Percentiles rank a stretch among this genome's conserved stretches.
phyloP scores from a whole-genome alignment of 2,113 vertebrate genomes.

The Calidris pygmaea region DNA sequence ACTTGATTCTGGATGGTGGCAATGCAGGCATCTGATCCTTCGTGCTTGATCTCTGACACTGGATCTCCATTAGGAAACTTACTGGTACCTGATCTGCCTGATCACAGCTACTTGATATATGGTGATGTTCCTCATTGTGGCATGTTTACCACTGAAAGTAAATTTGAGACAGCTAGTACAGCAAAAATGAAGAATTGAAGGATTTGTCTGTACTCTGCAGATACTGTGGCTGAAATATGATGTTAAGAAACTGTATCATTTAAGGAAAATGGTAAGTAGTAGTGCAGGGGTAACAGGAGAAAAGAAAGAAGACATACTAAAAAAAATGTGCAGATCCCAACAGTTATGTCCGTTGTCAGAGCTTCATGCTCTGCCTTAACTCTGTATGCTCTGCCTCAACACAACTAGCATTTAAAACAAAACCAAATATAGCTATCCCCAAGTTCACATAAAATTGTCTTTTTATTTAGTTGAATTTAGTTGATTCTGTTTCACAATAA shows the following conservation, averaged over 20 bases:
- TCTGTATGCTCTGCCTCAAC: background rate
- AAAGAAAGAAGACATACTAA: background rate
- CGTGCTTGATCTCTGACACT: conserved; percentile 29
- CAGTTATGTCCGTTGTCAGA: background rate
- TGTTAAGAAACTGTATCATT: background rate
- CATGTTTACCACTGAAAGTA: conserved; percentile 1
- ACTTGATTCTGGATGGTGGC: background rate
- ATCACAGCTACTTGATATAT: conserved; percentile 57
- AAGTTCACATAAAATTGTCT: background rate
- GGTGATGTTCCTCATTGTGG: conserved; percentile 7
- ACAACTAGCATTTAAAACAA: background rate
- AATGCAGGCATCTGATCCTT: conserved; percentile 13
- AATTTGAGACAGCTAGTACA: background rate
- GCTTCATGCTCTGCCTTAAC: background rate
- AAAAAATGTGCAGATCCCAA: background rate
- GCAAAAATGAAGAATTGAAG: conserved; percentile 1
- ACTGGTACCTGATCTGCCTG: conserved; percentile 42
- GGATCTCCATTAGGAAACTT: conserved; percentile 39
- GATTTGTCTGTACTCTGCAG: background rate
- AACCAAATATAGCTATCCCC: background rate
- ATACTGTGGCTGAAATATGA: background rate
- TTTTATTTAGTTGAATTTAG: background rate
- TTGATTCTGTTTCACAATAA: background rate
- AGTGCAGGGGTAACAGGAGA: background rate
- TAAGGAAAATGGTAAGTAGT: background rate